Evolutionary conservation across 2,888 invertebrate genomes (phyloP).

Genomic region (Exephanes ischioxanthus): DNA sequence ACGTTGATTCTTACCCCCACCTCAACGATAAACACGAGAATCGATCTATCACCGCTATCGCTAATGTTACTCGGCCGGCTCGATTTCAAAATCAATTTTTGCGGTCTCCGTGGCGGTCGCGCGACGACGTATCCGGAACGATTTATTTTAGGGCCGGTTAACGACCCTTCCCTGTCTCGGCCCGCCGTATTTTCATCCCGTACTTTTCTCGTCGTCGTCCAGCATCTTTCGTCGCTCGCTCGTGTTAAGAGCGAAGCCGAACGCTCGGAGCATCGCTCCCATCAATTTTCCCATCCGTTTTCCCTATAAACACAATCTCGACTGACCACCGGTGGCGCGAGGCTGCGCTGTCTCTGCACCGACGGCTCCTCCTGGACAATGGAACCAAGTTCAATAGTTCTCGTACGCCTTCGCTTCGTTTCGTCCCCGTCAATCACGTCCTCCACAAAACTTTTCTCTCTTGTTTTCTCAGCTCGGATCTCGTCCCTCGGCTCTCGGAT

Average conservation of each 20-base stretch:
- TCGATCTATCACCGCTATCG: neutral
- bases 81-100: constrained; percentile 61
- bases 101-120: neutral
- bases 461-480: neutral
- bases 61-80: constrained; percentile 37
- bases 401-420: constrained; percentile 21
- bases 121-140: constrained; percentile 40
- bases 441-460: constrained; percentile 25
- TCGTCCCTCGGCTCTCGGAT: neutral
- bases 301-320: constrained; percentile 62
- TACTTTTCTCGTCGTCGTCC: constrained; percentile 28
- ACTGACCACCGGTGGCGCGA: constrained; percentile 45
- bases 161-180: constrained; percentile 41
- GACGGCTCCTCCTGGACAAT: constrained; percentile 45
- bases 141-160: constrained; percentile 64
- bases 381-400: constrained; percentile 21
- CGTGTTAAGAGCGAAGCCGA: neutral
- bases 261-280: constrained; percentile 33
- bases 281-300: constrained; percentile 63
- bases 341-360: constrained; percentile 33
- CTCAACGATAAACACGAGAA: neutral
- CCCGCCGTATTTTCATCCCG: constrained; percentile 39
- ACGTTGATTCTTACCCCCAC: no score
- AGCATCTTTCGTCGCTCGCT: constrained; percentile 38
- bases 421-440: constrained; percentile 47